phyloP scores from a whole-genome alignment of 2,113 vertebrate species.

The Perca fluviatilis region DNA sequence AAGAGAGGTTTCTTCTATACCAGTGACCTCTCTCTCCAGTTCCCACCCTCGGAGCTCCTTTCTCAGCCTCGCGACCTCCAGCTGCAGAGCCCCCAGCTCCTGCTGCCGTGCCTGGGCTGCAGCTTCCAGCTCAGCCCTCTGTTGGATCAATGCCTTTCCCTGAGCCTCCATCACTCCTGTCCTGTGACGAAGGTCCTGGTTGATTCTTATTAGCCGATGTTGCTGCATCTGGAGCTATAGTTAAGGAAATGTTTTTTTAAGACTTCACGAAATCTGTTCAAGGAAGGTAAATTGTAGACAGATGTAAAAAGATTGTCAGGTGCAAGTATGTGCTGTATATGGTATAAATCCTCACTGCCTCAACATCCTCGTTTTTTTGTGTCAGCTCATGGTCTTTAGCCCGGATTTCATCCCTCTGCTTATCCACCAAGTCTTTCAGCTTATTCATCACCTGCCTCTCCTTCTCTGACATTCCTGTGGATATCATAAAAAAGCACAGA shows the following conservation, averaged over 20 bases:
- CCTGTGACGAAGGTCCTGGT: conserved; percentile 92
- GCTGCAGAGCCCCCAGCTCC: conserved; percentile 83
- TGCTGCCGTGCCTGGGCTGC: conserved; percentile 90
- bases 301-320: background rate
- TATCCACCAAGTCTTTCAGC: conserved; percentile 91
- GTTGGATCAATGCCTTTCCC: conserved; percentile 91
- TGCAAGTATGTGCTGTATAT: background rate
- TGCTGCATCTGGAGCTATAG: conserved; percentile 94
- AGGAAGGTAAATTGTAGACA: background rate
- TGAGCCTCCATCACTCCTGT: conserved; percentile 89
- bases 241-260: background rate
- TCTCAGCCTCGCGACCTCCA: conserved; percentile 81
- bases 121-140: conserved; percentile 92
- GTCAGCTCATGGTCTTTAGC: conserved; percentile 91
- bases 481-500: background rate
- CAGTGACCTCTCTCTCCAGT: conserved; percentile 41
- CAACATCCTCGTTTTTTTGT: conserved; percentile 90
- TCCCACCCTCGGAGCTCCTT: conserved; percentile 74
- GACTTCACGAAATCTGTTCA: background rate
- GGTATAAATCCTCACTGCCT: conserved; percentile 86
- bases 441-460: conserved; percentile 91
- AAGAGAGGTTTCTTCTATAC: conserved; percentile 25
- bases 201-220: conserved; percentile 92
- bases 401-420: conserved; percentile 92
- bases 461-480: conserved; percentile 89